Percentiles rank a stretch among this genome's conserved stretches.
Conservation (phyloP, 2,888 invertebrate species). For the Eudasyphora cyanicolor region DNA sequence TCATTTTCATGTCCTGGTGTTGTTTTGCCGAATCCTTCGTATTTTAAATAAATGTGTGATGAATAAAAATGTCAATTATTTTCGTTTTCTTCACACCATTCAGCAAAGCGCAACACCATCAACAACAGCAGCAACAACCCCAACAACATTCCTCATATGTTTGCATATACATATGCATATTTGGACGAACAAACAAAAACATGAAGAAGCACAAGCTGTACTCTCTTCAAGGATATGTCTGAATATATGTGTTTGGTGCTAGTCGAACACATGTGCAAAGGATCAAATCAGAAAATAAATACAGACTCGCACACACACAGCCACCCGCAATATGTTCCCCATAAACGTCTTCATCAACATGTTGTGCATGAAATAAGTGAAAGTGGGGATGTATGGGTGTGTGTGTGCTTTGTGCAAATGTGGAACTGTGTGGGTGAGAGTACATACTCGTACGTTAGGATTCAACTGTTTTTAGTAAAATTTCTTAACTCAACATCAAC, state of each 20-base stretch:
- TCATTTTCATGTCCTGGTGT: neutral
- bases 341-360: conserved; percentile 25
- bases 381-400: neutral
- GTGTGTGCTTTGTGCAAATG: neutral
- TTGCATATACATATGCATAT: conserved; percentile 52
- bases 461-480: too few relatives aligned
- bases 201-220: neutral
- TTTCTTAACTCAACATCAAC: too few relatives aligned
- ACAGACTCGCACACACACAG: neutral
- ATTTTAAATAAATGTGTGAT: conserved; percentile 39
- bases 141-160: conserved; percentile 37
- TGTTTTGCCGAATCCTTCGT: neutral
- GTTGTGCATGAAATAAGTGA: neutral
- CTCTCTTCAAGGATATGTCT: conserved; percentile 22
- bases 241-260: too few relatives aligned
- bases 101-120: too few relatives aligned
- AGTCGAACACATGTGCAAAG: neutral
- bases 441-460: too few relatives aligned
- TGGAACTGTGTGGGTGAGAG: neutral
- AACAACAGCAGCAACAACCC: too few relatives aligned
- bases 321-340: neutral
- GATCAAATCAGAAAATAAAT: conserved; percentile 22
- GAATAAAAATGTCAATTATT: conserved; percentile 63
- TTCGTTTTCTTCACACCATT: conserved; percentile 51
- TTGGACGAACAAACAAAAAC: too few relatives aligned